These are phyloP conservation scores for Anguilla pacifica DNA, from an alignment of 2,797 vertebrate species.

Conservation along the genomic window DNA sequence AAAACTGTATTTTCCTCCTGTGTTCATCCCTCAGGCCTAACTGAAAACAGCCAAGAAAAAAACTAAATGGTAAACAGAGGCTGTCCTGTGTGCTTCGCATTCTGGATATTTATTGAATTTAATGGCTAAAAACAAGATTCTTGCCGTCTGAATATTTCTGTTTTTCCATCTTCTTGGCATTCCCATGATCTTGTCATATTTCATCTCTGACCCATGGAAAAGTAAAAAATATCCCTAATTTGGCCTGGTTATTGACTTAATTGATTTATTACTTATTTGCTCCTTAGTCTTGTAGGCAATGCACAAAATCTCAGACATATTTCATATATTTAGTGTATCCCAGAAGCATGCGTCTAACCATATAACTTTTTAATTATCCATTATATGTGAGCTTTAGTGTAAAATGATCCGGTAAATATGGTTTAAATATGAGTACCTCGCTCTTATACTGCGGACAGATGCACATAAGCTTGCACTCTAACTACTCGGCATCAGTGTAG, in stretches of 20 bases:
- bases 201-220: neutral
- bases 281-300: neutral
- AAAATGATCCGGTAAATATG: neutral
- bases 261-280: neutral
- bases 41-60: conserved; percentile 24
- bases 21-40: conserved; percentile 7
- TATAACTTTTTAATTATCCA: neutral
- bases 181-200: neutral
- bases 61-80: neutral
- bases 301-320: neutral
- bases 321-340: neutral
- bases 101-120: neutral
- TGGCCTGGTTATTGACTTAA: neutral
- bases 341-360: neutral
- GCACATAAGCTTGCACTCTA: neutral
- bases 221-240: neutral
- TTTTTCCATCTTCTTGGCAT: neutral
- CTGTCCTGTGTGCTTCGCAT: neutral
- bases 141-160: neutral
- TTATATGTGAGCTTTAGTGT: neutral
- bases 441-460: neutral
- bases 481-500: neutral
- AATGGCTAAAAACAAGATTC: neutral
- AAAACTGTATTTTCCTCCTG: neutral
- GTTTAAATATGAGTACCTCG: neutral